Base-by-base conservation (phyloP, 2,797 vertebrate species). In the Pelodytes ibericus region DNA sequence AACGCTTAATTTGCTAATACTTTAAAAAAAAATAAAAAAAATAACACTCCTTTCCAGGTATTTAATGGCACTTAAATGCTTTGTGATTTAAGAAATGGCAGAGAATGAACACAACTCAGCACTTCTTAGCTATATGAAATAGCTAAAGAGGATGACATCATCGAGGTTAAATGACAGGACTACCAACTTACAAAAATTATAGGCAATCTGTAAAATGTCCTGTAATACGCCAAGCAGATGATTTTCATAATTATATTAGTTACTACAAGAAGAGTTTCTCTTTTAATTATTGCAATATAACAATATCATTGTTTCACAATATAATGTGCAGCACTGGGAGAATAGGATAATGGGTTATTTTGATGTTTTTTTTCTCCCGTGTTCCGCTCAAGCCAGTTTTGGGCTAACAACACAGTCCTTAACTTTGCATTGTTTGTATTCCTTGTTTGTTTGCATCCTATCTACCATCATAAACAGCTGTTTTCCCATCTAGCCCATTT, bases 41-140 rank as follows among this genome's bases (percentile, higher is more conserved):
- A 22, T 69, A 73, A 59, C 61, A 59, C 58, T 81, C 60, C 78
- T 72, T 64, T 33, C 20, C 65, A 70, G 79, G 75, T 88, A 84
- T 87, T 86, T 85, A 88, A 84, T 81, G 76, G 80, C 85, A 87
- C 83, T 84, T 85, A 88, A 86, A 87, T 85, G 77, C 59, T 53
- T 18, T 68, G 62, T 53, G 76, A 76, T 66, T 82, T 60, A 78
- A 77, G 73, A 84, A 84, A 83, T 59, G 69, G 69, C 75, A 78
- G 56, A 78, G 69, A 60, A 36, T 67, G 56, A 67, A 65, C 29
- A 30, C 22, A 51, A 24, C 57, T 75, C 51, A 78, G 75, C 75
- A 78, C 18, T 78, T 78, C 62, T 67, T 41, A 29, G 63, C 69
- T 60, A 44, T 72, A 53, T 33, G 63, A 67, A 66, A 29, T 18